These are phyloP conservation scores for Listronotus oregonensis DNA, from an alignment of 1,140 invertebrate genomes.

Conservation along the genomic window DNA sequence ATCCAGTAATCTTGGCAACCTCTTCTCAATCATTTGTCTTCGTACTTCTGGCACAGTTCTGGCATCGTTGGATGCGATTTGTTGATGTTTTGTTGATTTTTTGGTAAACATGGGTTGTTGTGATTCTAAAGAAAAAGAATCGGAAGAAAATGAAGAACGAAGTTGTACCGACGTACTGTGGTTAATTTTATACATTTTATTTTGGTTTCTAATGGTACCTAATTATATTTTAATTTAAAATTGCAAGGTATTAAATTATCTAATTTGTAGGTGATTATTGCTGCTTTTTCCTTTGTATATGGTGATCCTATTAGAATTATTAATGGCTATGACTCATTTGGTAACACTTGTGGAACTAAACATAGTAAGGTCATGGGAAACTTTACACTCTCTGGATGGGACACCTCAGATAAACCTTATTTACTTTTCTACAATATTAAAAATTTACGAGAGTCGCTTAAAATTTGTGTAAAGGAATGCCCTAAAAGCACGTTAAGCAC, in stretches of 20 bases:
- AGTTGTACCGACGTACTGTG: conserved; percentile 88
- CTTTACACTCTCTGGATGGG: conserved; percentile 76
- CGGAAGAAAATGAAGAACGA: conserved; percentile 57
- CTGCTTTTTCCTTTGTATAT: conserved; percentile 86
- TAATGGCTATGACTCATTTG: conserved; percentile 94
- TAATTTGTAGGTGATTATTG: conserved; percentile 76
- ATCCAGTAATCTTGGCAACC: too few relatives aligned
- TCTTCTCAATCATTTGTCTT: too few relatives aligned
- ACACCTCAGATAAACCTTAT: conserved; percentile 77
- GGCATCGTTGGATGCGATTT: too few relatives aligned
- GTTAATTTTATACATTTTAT: conserved; percentile 80
- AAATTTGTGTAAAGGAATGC: conserved; percentile 90
- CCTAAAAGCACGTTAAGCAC: conserved; percentile 69
- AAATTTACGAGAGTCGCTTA: conserved; percentile 75
- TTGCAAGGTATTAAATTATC: conserved; percentile 21
- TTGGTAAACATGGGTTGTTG: conserved; percentile 53
- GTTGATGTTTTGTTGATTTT: too few relatives aligned
- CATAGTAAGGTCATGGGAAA: conserved; percentile 75
- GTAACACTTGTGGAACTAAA: conserved; percentile 90
- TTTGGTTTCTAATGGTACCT: conserved; percentile 90
- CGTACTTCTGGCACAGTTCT: too few relatives aligned
- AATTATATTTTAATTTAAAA: conserved; percentile 21
- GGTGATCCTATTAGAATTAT: conserved; percentile 86
- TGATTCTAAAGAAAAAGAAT: conserved; percentile 41
- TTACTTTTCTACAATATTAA: conserved; percentile 84